These are phyloP conservation scores for Amblyteles armatorius DNA, from an alignment of 2,888 invertebrate genomes.

Conservation along the genomic window DNA sequence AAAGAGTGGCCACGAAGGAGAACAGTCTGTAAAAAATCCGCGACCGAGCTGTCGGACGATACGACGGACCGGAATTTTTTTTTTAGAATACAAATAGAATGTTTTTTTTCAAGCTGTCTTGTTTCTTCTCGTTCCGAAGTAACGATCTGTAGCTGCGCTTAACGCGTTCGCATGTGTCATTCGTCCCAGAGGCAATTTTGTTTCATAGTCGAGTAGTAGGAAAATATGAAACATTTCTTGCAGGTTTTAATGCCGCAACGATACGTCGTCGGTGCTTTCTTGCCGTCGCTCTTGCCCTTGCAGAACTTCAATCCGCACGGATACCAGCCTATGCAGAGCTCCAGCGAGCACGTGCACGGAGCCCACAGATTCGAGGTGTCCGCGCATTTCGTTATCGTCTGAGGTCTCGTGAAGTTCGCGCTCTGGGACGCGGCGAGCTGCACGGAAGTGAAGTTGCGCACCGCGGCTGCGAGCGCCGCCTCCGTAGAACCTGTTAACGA, in stretches of 20 bases:
- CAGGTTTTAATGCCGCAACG: slow-evolving; percentile 98
- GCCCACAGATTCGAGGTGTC: slow-evolving; percentile 89
- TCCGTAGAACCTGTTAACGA: slow-evolving; percentile 88
- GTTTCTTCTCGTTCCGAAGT: slow-evolving; percentile 9
- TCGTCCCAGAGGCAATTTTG: slow-evolving; percentile 93
- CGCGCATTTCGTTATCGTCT: slow-evolving; percentile 86
- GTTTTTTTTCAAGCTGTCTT: slow-evolving; percentile 1
- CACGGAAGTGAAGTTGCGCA: slow-evolving; percentile 89
- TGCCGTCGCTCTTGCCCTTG: slow-evolving; percentile 90
- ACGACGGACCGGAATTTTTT: not conserved
- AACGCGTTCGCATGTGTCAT: slow-evolving; percentile 85
- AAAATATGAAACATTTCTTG: slow-evolving; percentile 94
- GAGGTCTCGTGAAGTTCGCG: slow-evolving; percentile 78
- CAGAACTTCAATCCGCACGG: slow-evolving; percentile 98
- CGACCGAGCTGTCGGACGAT: not conserved
- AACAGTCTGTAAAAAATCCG: slow-evolving; percentile 22
- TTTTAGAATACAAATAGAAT: slow-evolving; percentile 26
- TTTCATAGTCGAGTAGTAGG: slow-evolving; percentile 93
- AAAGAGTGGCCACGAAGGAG: slow-evolving; percentile 43
- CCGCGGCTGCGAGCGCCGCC: slow-evolving; percentile 89
- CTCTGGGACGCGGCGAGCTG: slow-evolving; percentile 81
- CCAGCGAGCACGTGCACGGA: slow-evolving; percentile 94
- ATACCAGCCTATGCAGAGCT: slow-evolving; percentile 97
- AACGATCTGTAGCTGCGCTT: slow-evolving; percentile 32
- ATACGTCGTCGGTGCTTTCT: slow-evolving; percentile 90